Evolutionary conservation across 2,888 invertebrate species (phyloP), one percentile per base, ranked within the genome.

Genomic region (Sialis fuliginosa): DNA sequence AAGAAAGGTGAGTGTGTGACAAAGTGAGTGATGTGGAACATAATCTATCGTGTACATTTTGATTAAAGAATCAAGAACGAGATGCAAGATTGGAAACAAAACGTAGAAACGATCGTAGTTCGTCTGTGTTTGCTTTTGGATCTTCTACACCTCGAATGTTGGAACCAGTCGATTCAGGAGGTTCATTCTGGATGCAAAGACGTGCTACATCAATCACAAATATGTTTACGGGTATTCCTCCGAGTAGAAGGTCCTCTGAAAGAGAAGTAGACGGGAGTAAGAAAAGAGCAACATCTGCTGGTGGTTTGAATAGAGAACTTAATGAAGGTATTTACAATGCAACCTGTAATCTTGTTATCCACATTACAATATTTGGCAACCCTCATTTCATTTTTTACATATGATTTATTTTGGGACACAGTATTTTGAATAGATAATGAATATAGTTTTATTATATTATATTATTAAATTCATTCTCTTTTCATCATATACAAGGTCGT

Each of bases 191-290:
- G 88, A 83, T 85, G 54, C 81, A 85, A 62, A 77, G 89, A 66
- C 79, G 88, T 66, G 88, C 89, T 56, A 88, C 89, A 60, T 89
- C 89, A 60, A 89, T 87, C 55, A 85, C 85, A 60, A 89, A 89
- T 70, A 87, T 89, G 67, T 85, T 85, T 74, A 72, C 76, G 63
- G 79, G 81, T 65, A 74, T 76, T 68, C 76, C 81, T 64, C 74
- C 87, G 59, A 84, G 87, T 54, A 79, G 88, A 68, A 77, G 86
- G 62, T 85, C 87, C 61, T 87, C 85, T 49, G 88, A 88, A 65
- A 73, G 88, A 52, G 88, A 89, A 60, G 70, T 87, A 56, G 79
- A 80, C 59, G 74, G 75, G 54, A 72, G 70, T 60, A 88, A 85
- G 68, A 88, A 89, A 62, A 71, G 82, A 56, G 79, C 81, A 53